Evolutionary conservation across 1,140 invertebrate genomes (phyloP), one percentile per base, ranked within the genome.

Genomic region (Centruroides sculpturatus): DNA sequence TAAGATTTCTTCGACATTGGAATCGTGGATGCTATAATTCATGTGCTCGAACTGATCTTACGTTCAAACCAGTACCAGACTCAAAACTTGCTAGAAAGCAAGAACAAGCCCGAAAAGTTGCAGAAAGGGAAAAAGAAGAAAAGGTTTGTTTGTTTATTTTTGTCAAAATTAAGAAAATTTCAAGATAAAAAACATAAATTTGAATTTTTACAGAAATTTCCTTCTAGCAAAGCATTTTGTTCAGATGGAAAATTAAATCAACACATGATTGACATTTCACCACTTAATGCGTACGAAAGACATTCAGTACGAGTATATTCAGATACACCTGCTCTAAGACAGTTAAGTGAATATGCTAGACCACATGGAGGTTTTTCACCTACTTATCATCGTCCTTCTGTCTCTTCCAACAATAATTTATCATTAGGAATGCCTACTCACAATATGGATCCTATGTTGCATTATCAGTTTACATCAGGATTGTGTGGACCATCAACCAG

Each of bases 61-160:
- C 89, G 63, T 97, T 98, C 71, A 94, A 94, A 77, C 92, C 93
- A 3, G 88, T 92, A n/a, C 89, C 92, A 5, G 91, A 95, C 69
- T 92, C 90, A 0, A 92, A 92, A 74, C 74, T 96, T 52, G 89
- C 90, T 8, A 79, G 90, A 35, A 96, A 92, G 72, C 91, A 95
- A 70, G 92, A 95, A 72, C 78, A 90, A 50, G 77, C 87, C 35
- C 76, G 88, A n/a, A 91, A 91, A 69, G 84, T 89, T 72, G 86
- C 86, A 0, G 87, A 92, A 69, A 82, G 87, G 63, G 90, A 93
- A 70, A 77, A 87, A 66, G 90, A 92, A 68, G 86, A 92, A 56
- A 61, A 57, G 12, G 41, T 41, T 41, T 41, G 4, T 41, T 4
- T 41, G 41, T 6, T 41, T 6, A 41, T 41, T 6, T 41, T 8